Conservation (phyloP, 2,797 vertebrate species). For the Orestias chungarensis region DNA sequence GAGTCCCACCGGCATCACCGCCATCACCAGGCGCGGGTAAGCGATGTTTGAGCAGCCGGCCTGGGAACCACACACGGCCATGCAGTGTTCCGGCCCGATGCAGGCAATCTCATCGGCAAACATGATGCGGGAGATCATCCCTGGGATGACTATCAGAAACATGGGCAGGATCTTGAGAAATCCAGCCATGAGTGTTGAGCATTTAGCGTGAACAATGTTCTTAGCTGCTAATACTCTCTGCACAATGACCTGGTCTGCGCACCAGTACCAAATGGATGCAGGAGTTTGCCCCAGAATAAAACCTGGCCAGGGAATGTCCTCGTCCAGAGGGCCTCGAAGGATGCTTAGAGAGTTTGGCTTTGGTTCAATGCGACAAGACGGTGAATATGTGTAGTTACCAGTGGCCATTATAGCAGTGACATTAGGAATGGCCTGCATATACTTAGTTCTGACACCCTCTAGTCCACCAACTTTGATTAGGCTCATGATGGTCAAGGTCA, state of each 20-base stretch:
- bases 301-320: conserved; percentile 97
- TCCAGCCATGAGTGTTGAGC: conserved; percentile 96
- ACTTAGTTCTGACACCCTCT: conserved; percentile 91
- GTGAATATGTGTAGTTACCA: conserved; percentile 87
- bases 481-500: conserved; percentile 92
- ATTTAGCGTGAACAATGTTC: conserved; percentile 94
- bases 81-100: conserved; percentile 97
- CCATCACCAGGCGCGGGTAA: conserved; percentile 96
- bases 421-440: conserved; percentile 94
- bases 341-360: conserved; percentile 90
- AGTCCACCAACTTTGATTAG: conserved; percentile 92
- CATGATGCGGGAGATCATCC: conserved; percentile 97
- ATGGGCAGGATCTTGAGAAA: conserved; percentile 95
- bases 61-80: conserved; percentile 93
- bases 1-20: conserved; percentile 93
- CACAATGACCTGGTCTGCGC: conserved; percentile 98
- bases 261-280: conserved; percentile 99
- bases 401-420: conserved; percentile 87
- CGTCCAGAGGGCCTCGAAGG: conserved; percentile 90
- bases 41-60: conserved; percentile 98
- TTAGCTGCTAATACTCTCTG: conserved; percentile 97
- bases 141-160: conserved; percentile 98
- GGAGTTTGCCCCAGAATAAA: conserved; percentile 97
- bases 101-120: conserved; percentile 93
- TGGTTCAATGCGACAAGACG: conserved; percentile 88